Conservation (phyloP, 2,888 invertebrate genomes). For the Heliothis peltigera region DNA sequence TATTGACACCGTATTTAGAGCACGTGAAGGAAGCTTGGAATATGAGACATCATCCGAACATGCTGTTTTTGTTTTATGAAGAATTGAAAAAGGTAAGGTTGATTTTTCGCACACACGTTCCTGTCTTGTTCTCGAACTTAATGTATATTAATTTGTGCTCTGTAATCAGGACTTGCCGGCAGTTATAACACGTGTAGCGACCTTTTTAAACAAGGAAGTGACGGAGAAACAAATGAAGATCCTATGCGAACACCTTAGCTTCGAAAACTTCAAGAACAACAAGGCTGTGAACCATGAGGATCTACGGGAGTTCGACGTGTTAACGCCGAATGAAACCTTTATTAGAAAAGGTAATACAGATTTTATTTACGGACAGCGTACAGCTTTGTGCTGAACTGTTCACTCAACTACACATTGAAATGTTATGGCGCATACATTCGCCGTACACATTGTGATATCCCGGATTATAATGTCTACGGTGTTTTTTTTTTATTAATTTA, state of each 20-base stretch:
- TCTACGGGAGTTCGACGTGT: slow-evolving; percentile 40
- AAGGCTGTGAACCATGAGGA: slow-evolving; percentile 81
- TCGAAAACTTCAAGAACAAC: slow-evolving; percentile 93
- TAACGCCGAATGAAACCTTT: slow-evolving; percentile 44
- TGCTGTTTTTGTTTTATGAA: slow-evolving; percentile 93
- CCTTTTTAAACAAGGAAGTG: slow-evolving; percentile 35
- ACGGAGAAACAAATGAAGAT: slow-evolving; percentile 83
- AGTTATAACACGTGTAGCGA: slow-evolving; percentile 34
- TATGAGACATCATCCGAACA: slow-evolving; percentile 90
- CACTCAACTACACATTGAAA: no score
- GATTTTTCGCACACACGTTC: no score
- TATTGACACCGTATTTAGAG: slow-evolving; percentile 92
- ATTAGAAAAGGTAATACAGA: slow-evolving; percentile 61
- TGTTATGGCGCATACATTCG: no score
- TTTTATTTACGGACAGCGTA: no score
- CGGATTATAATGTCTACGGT: no score
- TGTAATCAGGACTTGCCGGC: slow-evolving; percentile 29
- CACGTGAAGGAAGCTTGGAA: slow-evolving; percentile 93
- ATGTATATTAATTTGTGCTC: not conserved
- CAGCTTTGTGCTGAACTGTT: no score
- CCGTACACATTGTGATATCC: no score
- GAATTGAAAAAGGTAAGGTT: slow-evolving; percentile 90
- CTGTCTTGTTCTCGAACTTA: not conserved
- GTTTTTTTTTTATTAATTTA: no score
- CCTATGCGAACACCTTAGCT: slow-evolving; percentile 91